Evolutionary conservation across 2,113 vertebrate genomes (phyloP), one percentile per base, ranked within the genome.

Genomic region (Murina feae): DNA sequence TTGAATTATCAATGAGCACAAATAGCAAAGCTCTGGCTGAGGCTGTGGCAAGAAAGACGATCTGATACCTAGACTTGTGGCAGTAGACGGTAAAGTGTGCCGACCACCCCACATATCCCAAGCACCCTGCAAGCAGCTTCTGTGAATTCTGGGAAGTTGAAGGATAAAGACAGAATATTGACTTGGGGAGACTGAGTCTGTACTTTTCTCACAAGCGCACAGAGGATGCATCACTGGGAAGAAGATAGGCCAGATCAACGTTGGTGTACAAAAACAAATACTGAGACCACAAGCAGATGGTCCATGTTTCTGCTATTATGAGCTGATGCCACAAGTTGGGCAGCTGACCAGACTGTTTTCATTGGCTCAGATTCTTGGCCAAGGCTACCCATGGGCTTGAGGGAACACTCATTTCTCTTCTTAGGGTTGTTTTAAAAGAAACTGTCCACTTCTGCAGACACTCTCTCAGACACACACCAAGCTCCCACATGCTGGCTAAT

Each of bases 21-120:
- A 81, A 86, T 74, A 87, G 21, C 89, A 96, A 95, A 96, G 32
- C 51, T 78, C 90, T 60, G 72, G 93, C 0, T 4, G 39, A 88
- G 79, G 86, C 53, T 66, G 93, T 89, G 71, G 94, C 28, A 79
- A 32, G 92, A 66, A 75, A 30, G 74, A 69, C 32, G n/a, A 72
- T 28, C 39, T 23, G 55, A 79, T 39, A 72, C 68, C 51, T 58
- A 47, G 79, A 47, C 0, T 37, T 58, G 95, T 97, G 96, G 80
- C 96, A 79, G 95, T 78, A 17, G 10, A 5, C 0, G 6, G 63
- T 6, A 37, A 60, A 60, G 79, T 74, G 58, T 8, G 16, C 71
- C 0, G 1, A 37, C 17, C 0, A 1, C 23, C 28, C 63, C 0
- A 0, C 20, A 35, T 11, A 71, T 30, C 55, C 86, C 4, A 3